Evolutionary conservation across 2,888 invertebrate species (phyloP), one percentile per base, ranked within the genome.

Genomic region (Hoplodrina ambigua): DNA sequence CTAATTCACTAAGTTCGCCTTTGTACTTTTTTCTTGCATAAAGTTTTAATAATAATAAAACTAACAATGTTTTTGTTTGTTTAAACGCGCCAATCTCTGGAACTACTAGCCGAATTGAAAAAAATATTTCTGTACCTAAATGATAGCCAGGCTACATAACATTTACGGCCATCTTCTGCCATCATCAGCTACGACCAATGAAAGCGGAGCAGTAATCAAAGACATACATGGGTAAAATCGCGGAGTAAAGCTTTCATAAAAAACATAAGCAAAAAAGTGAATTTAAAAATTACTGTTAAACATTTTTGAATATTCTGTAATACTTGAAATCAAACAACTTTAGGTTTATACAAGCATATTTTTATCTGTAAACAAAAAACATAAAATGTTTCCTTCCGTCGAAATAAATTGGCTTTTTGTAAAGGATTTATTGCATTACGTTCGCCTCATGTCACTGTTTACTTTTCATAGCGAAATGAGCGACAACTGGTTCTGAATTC

Each of bases 381-480:
- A 57, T 58, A 41, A 65, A 55, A 60, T 11, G 20, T 73, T 53
- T 65, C 50, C 61, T 68, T 65, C 37, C 15, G 44, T 78, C 46
- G 37, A 67, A 75, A 75, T 65, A 72, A 78, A 82, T 82, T 69
- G 69, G 63, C 58, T 68, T 67, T 74, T 67, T 66, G 58, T 59
- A 69, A 71, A 59, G 56, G 64, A 72, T 71, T 82, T 71, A 69
- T 82, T 64, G 74, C 46, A 65, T 78, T 81, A 77, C 25, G 30
- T 64, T 50, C 52, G 60, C 60, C 57, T 66, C 72, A 67, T 44
- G 65, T 56, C 58, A 65, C 70, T 66, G 65, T 72, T 73, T 72
- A 62, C 52, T 66, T 70, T 69, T 66, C 71, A 80, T 63, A 61
- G 52, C 20, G 20, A 61, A 55, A 53, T 63, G 60, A 49, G 60